Evolutionary conservation across 2,888 invertebrate species (phyloP).

Genomic region (Eupithecia subfuscata): DNA sequence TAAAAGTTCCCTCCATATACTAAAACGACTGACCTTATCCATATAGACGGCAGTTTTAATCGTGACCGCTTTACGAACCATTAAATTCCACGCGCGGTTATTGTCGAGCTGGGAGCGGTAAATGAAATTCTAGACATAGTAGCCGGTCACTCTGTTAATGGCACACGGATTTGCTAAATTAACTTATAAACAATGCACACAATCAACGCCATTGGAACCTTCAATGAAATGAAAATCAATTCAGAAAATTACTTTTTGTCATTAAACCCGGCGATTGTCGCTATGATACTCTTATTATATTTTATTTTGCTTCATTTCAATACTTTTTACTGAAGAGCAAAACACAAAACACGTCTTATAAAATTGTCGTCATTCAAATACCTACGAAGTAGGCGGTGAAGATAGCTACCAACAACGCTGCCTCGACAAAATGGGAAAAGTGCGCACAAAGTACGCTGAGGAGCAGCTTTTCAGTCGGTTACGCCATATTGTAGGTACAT

Average conservation of each 20-base stretch:
- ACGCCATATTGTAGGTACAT: conserved; percentile 44
- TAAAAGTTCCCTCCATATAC: conserved; percentile 76
- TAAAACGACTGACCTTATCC: conserved; percentile 74
- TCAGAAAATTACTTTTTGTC: conserved; percentile 29
- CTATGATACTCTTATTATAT: not conserved
- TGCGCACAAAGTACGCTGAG: conserved; percentile 39
- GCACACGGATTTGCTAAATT: conserved; percentile 57
- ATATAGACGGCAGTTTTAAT: conserved; percentile 79
- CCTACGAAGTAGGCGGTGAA: conserved; percentile 2
- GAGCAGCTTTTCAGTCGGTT: conserved; percentile 37
- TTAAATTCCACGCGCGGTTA: conserved; percentile 77
- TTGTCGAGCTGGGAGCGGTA: conserved; percentile 76
- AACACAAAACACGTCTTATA: not conserved
- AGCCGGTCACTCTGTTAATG: conserved; percentile 51
- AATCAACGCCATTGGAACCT: conserved; percentile 37
- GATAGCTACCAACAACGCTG: conserved; percentile 29
- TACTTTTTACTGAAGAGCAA: not conserved
- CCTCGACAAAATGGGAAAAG: conserved; percentile 36
- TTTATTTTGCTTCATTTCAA: conserved; percentile 24
- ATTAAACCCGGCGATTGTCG: conserved; percentile 15
- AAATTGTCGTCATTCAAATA: conserved; percentile 10
- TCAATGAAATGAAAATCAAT: conserved; percentile 36
- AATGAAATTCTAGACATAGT: conserved; percentile 72
- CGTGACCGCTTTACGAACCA: conserved; percentile 77
- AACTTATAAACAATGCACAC: conserved; percentile 45